phyloP scores from a whole-genome alignment of 2,797 vertebrate genomes.

The Catharus ustulatus region DNA sequence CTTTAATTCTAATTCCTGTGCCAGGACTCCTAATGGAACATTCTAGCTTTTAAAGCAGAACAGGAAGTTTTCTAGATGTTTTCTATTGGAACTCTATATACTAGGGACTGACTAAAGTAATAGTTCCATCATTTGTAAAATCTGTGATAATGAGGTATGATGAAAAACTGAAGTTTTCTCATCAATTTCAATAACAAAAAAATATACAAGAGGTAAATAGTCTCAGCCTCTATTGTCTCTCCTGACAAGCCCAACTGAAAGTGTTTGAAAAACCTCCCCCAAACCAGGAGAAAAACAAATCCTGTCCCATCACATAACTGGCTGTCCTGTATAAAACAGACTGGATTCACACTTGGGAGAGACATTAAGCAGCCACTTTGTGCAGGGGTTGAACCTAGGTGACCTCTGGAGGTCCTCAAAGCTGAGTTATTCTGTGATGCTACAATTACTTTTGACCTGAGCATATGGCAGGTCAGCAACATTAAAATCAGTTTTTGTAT shows the following conservation, averaged over 20 bases:
- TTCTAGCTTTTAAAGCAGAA: neutral
- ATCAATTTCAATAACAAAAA: neutral
- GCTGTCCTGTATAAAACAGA: neutral
- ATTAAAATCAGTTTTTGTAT: neutral
- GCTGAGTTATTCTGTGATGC: neutral
- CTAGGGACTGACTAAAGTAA: neutral
- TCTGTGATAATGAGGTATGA: neutral
- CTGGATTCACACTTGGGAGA: rapidly evolving
- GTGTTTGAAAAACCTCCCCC: neutral
- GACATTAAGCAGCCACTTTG: neutral
- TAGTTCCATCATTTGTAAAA: neutral
- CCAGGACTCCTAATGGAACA: neutral
- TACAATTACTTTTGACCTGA: neutral
- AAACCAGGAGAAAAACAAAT: rapidly evolving
- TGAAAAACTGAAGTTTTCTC: neutral
- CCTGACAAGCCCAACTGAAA: neutral
- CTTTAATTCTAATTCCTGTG: neutral
- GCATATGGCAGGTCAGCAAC: neutral
- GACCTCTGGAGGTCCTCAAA: neutral
- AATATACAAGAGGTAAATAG: neutral
- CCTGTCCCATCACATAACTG: rapidly evolving
- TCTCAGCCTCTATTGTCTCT: neutral
- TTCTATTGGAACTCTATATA: neutral
- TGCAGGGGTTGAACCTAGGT: neutral
- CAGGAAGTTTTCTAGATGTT: neutral